Evolutionary conservation across 2,113 vertebrate species (phyloP), one percentile per base, ranked within the genome.

Genomic region (Pollimyrus isidori): DNA sequence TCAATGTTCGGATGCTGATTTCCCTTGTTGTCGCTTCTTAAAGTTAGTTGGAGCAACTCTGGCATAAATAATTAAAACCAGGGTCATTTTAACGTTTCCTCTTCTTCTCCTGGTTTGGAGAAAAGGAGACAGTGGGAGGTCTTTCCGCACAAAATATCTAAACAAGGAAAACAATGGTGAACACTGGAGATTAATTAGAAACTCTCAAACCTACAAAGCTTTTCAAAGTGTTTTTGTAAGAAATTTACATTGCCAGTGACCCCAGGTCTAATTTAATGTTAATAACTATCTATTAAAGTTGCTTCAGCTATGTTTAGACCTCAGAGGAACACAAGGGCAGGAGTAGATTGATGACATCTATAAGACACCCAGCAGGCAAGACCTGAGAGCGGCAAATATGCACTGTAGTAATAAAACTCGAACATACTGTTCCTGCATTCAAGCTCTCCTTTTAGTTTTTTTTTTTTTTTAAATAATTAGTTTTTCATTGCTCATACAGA

Each of bases 291-390:
- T 93, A 95, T 94, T 94, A 94, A 94, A 94, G 92, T 93, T 95
- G 92, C 91, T 89, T 93, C 93, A 91, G 92, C 96, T 95, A 95
- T 95, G 95, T 93, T 93, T 93, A 93, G 92, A 94, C 90, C 92
- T 94, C 92, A 91, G 92, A 93, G 92, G 94, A 95, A 94, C 92
- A 93, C 39, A 91, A 90, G 93, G 93, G 91, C 94, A 90, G 93
- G 93, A 93, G 93, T 95, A 96, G 95, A 97, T 97, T 96, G 97
- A 97, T 97, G 96, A 95, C 94, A 93, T 95, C 93, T 94, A 96
- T 95, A 94, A 95, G 94, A 96, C 92, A 92, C 95, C 92, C 95
- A 96, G 96, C 96, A 96, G 96, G 97, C 93, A 93, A 39, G 23
- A 87, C 50, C 49, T 87, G 49, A 35, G 50, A 35, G 85, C 30